Evolutionary conservation across 1,140 invertebrate genomes (phyloP).

Genomic region (Zaprionus tsacasi): DNA sequence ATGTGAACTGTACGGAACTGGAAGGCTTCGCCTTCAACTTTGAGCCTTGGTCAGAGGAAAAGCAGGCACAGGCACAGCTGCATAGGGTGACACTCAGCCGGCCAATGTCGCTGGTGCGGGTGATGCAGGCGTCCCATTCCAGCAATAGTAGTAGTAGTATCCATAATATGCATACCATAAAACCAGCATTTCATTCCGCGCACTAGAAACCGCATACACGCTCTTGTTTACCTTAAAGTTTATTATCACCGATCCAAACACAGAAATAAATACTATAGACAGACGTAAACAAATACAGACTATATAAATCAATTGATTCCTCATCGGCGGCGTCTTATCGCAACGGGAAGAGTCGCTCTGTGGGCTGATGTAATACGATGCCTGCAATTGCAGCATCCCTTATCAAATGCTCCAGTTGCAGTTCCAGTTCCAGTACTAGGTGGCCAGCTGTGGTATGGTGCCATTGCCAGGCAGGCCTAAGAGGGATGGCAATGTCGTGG

Average conservation of each 20-base stretch:
- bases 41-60: conserved; percentile 85
- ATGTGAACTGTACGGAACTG: conserved; percentile 87
- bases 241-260: not conserved
- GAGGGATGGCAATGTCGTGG: conserved; percentile 15
- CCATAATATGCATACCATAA: not conserved
- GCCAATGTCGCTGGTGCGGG: conserved; percentile 49
- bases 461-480: conserved; percentile 39
- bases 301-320: not conserved
- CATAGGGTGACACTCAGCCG: conserved; percentile 55
- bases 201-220: too few species aligned
- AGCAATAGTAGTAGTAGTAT: not conserved
- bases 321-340: not conserved
- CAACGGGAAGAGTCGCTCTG: conserved; percentile 9
- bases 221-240: not conserved
- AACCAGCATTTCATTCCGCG: not conserved
- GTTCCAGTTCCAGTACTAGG: conserved; percentile 32
- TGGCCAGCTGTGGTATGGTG: conserved; percentile 47
- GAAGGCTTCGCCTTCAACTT: conserved; percentile 85
- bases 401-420: conserved; percentile 33
- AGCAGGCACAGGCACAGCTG: conserved; percentile 31
- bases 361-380: conserved; percentile 62
- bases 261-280: not conserved
- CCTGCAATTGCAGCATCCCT: conserved; percentile 52
- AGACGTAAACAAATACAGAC: conserved; percentile 5
- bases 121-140: conserved; percentile 18